Evolutionary conservation across 2,113 vertebrate species (phyloP).

Genomic region (Marcusenius ussheri): DNA sequence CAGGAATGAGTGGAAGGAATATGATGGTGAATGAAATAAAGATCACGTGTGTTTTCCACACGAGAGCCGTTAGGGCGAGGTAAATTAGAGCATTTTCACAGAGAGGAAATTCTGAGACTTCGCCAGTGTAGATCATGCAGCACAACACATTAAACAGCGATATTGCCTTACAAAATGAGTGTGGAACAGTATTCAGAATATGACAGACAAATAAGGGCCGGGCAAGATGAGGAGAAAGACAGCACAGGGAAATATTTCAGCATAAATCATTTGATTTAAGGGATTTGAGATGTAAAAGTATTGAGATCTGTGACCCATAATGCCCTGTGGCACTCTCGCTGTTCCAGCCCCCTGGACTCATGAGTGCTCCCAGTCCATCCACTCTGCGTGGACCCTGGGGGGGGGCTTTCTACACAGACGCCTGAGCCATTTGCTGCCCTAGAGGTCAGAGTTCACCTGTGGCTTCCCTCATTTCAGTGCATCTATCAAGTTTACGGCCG

Average conservation of each 20-base stretch:
- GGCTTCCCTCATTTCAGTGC: conserved; percentile 55
- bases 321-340: not conserved
- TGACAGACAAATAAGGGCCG: not conserved
- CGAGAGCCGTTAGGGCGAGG: not conserved
- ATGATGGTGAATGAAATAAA: not conserved
- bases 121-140: not conserved
- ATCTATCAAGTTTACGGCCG: conserved; percentile 67
- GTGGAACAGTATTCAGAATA: not conserved
- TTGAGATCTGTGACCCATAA: not conserved
- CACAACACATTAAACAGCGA: not conserved
- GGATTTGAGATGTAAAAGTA: not conserved
- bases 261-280: not conserved
- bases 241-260: not conserved
- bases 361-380: not conserved
- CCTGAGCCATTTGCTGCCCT: conserved; percentile 42
- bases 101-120: not conserved
- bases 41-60: not conserved
- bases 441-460: conserved; percentile 68
- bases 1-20: not conserved
- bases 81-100: not conserved
- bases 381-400: not conserved
- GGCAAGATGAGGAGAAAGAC: not conserved
- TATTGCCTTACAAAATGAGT: not conserved
- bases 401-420: conserved; percentile 55
- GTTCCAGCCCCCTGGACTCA: not conserved